A percentile compares a stretch with the other conserved stretches of the same genome.
phyloP scores from a whole-genome alignment of 1,140 invertebrate species.

The Drosophila mauritiana region DNA sequence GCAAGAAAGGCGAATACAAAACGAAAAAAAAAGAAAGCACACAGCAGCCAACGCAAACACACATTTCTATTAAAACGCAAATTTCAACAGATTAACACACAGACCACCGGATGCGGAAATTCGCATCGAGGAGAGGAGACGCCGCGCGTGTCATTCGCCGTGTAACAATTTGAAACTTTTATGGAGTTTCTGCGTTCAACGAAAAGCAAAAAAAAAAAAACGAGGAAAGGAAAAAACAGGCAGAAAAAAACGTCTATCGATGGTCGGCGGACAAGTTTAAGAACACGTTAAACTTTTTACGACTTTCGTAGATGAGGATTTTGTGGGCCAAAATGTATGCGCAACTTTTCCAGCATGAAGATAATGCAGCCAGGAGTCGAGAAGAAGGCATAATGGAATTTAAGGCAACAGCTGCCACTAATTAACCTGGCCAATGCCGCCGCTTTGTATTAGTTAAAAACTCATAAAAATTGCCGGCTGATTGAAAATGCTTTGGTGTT shows the following conservation, averaged over 20 bases:
- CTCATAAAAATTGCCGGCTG: constrained; percentile 50
- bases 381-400: constrained; percentile 46
- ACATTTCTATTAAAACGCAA: constrained; percentile 80
- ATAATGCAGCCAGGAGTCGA: constrained; percentile 42
- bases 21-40: not conserved
- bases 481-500: constrained; percentile 14
- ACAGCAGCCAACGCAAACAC: constrained; percentile 10
- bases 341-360: constrained; percentile 11
- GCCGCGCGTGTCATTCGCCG: constrained; percentile 72
- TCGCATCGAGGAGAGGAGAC: not conserved
- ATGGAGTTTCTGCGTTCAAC: constrained; percentile 39
- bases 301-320: constrained; percentile 61
- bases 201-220: too few species aligned
- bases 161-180: constrained; percentile 81
- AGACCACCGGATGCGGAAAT: constrained; percentile 19
- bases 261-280: constrained; percentile 56
- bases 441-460: constrained; percentile 66
- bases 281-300: constrained; percentile 78
- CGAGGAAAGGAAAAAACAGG: too few species aligned
- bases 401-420: constrained; percentile 61
- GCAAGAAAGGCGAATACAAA: too few species aligned
- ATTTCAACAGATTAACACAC: constrained; percentile 79
- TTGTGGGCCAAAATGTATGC: constrained; percentile 26
- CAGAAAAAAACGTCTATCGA: constrained; percentile 32
- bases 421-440: constrained; percentile 59